A percentile compares a stretch with the other conserved stretches of the same genome.
These are phyloP conservation scores for Holacanthus passer DNA, from an alignment of 2,113 vertebrate species.

Conservation along the genomic window DNA sequence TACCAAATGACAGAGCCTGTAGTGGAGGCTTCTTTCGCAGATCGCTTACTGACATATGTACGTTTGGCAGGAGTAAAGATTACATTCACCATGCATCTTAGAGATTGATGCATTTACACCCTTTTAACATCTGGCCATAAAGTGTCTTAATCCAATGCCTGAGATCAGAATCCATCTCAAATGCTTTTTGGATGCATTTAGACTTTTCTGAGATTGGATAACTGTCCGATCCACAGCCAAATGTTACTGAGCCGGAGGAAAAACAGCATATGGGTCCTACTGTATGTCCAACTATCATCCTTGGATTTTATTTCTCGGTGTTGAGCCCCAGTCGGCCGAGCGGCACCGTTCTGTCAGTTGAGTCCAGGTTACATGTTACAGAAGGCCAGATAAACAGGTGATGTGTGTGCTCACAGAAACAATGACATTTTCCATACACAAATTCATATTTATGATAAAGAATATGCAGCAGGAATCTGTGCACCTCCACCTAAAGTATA, in stretches of 20 bases:
- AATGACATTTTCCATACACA: neutral
- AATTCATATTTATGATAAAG: neutral
- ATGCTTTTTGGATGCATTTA: no score
- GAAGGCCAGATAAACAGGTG: no score
- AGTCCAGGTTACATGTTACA: neutral
- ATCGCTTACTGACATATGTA: neutral
- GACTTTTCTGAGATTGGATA: no score
- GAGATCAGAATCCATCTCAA: no score
- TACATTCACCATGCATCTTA: no score
- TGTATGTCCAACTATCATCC: no score
- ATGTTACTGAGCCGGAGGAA: no score
- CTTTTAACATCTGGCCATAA: neutral
- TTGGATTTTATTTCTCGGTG: neutral
- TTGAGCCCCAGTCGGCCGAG: neutral
- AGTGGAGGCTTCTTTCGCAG: neutral
- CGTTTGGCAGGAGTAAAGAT: neutral
- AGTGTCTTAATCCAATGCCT: neutral
- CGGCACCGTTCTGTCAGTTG: neutral
- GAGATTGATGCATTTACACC: neutral
- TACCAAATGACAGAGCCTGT: neutral
- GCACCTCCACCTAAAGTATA: neutral
- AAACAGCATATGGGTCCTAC: no score
- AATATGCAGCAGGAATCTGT: neutral
- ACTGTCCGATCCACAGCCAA: no score
- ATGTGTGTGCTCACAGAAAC: neutral